Conservation (phyloP, 2,797 vertebrate genomes). For the Thaleichthys pacificus region DNA sequence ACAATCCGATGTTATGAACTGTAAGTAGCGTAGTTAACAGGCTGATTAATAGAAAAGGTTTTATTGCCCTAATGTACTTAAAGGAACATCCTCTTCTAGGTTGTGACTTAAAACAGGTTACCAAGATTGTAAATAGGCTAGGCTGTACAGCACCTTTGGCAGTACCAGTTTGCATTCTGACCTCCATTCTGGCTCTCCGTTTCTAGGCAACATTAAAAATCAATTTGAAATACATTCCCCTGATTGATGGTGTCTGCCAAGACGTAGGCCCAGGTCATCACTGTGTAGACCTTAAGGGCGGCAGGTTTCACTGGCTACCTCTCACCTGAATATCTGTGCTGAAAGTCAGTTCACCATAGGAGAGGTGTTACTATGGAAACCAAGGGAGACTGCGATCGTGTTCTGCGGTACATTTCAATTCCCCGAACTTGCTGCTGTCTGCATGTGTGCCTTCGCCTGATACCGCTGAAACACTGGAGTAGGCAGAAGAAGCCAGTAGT, state of each 20-base stretch:
- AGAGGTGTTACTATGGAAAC: slow-evolving; percentile 71
- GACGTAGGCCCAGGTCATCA: slow-evolving; percentile 31
- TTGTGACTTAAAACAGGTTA: slow-evolving; percentile 12
- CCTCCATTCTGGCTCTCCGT: slow-evolving; percentile 52
- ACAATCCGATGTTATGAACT: slow-evolving; percentile 29
- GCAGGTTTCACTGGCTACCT: slow-evolving; percentile 14
- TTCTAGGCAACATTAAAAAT: slow-evolving; percentile 56
- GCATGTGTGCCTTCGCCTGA: slow-evolving; percentile 11
- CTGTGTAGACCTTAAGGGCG: slow-evolving; percentile 36
- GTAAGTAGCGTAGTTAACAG: slow-evolving; percentile 40
- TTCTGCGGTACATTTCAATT: slow-evolving; percentile 48
- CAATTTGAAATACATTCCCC: slow-evolving; percentile 43
- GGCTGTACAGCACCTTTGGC: slow-evolving; percentile 51
- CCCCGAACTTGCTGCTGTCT: slow-evolving; percentile 31
- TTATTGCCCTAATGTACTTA: slow-evolving; percentile 47
- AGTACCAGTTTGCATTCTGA: slow-evolving; percentile 48
- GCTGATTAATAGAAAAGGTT: slow-evolving; percentile 44
- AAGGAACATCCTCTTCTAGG: slow-evolving; percentile 15
- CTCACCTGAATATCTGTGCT: slow-evolving; percentile 15
- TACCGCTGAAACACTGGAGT: background rate
- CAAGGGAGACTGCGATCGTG: slow-evolving; percentile 56
- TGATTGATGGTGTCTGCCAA: slow-evolving; percentile 43
- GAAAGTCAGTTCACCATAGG: slow-evolving; percentile 47
- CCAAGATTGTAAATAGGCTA: slow-evolving; percentile 45
- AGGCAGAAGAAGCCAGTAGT: background rate